These are phyloP conservation scores for Philonicus albiceps DNA, from an alignment of 2,888 invertebrate species.

Conservation along the genomic window DNA sequence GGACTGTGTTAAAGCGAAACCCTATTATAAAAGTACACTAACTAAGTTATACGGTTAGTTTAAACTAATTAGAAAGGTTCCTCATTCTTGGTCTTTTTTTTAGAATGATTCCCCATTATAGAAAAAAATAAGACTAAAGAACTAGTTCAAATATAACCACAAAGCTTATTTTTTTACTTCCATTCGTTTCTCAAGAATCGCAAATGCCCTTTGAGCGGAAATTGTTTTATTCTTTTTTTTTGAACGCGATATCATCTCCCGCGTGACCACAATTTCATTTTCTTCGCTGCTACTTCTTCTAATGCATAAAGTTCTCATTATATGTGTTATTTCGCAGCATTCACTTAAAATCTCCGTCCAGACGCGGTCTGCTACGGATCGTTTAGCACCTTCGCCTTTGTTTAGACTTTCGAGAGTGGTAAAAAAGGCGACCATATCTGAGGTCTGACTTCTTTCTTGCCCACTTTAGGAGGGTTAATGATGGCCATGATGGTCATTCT, in stretches of 20 bases:
- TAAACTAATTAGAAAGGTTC: not conserved
- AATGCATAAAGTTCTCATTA: slow-evolving; percentile 6
- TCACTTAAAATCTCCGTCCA: not conserved
- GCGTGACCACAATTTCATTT: not conserved
- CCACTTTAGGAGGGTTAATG: not conserved
- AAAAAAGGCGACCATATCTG: not conserved
- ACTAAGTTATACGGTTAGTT: no score
- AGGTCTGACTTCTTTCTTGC: not conserved
- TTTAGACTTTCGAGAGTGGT: not conserved
- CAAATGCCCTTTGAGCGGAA: not conserved
- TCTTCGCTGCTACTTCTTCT: not conserved
- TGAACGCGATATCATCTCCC: not conserved
- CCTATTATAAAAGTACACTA: no score
- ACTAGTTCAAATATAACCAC: not conserved
- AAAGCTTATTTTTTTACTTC: not conserved
- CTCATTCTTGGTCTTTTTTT: not conserved
- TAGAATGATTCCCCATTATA: not conserved
- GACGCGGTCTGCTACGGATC: not conserved
- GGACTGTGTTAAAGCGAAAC: no score
- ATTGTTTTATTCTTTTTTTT: not conserved
- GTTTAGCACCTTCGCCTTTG: slow-evolving; percentile 13
- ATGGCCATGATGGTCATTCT: not conserved
- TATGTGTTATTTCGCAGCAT: not conserved
- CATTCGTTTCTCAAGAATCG: not conserved
- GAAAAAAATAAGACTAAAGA: not conserved